Evolutionary conservation across 2,797 vertebrate species (phyloP).

Genomic region (Sebastes diaconus): DNA sequence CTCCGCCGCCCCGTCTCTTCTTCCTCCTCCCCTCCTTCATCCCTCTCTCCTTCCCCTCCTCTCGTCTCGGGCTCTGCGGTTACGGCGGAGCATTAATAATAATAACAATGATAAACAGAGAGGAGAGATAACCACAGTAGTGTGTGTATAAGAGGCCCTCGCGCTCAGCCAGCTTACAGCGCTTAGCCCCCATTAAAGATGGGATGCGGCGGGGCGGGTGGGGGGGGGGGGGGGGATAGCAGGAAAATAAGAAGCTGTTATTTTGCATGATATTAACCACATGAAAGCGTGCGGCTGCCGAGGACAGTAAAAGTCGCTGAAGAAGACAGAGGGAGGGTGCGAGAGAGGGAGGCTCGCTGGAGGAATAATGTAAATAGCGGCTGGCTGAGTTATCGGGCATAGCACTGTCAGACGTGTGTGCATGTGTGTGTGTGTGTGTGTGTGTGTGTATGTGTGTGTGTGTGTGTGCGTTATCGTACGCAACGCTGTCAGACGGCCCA

Average conservation of each 20-base stretch:
- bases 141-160: constrained; percentile 78
- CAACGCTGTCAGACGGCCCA: constrained; percentile 82
- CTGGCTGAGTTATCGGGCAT: constrained; percentile 82
- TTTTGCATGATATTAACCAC: constrained; percentile 88
- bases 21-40: constrained; percentile 46
- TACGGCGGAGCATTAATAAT: constrained; percentile 80
- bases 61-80: constrained; percentile 55
- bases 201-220: constrained; percentile 54
- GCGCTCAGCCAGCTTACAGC: constrained; percentile 82
- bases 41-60: constrained; percentile 43
- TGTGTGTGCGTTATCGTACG: constrained; percentile 78
- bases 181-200: constrained; percentile 83
- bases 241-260: constrained; percentile 82
- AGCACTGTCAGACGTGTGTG: constrained; percentile 76
- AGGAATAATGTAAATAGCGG: constrained; percentile 86
- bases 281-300: constrained; percentile 81
- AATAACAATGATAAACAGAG: constrained; percentile 86
- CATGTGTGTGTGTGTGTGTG: constrained; percentile 37
- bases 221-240: background rate
- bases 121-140: constrained; percentile 78
- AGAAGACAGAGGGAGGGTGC: constrained; percentile 70
- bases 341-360: constrained; percentile 49
- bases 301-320: constrained; percentile 78
- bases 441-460: constrained; percentile 24
- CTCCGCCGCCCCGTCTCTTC: constrained; percentile 52